Evolutionary conservation across 2,113 vertebrate genomes (phyloP), one percentile per base, ranked within the genome.

Genomic region (Semicossyphus pulcher): DNA sequence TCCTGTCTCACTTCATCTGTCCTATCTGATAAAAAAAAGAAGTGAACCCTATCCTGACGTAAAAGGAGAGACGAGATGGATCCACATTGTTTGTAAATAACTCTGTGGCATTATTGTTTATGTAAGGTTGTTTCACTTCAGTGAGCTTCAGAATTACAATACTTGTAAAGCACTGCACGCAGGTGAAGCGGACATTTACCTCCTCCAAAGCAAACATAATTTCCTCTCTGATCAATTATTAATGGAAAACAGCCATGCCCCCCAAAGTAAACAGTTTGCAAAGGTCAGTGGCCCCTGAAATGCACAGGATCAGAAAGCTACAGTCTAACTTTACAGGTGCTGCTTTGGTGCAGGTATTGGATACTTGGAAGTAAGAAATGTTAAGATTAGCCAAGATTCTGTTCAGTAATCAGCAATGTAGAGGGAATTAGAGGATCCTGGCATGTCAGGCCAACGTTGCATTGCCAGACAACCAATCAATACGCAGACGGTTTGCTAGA

Each of bases 401-500:
- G 56, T 81, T 56, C 44, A 20, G 58, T 48, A 63, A 78, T 84
- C 73, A 25, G 74, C 65, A 2, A 47, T 36, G 51, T 42, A 36
- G 58, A 65, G 61, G 73, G 74, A 86, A 86, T 76, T 62, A 66
- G 72, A 84, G 39, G 72, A 86, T 70, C 63, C 63, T 20, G 20
- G 57, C 73, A 62, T 51, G 69, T 72, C 70, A 75, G 79, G 80
- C 81, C 80, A 86, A 73, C 79, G 68, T 78, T 48, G 73, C 81
- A 54, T 70, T 32, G 65, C 57, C 89, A 83, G 80, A 77, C 79
- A 85, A 73, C 86, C 79, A 88, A 93, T 93, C 92, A 92, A 90
- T 90, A 86, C 60, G 12, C 67, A 87, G 88, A 85, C 79, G 72
- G 82, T 78, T 66, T 85, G 86, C 76, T 52, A 84, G 83, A 86